Evolutionary conservation across 1,140 invertebrate genomes (phyloP), one percentile per base, ranked within the genome.

Genomic region (Solenopsis fugax): DNA sequence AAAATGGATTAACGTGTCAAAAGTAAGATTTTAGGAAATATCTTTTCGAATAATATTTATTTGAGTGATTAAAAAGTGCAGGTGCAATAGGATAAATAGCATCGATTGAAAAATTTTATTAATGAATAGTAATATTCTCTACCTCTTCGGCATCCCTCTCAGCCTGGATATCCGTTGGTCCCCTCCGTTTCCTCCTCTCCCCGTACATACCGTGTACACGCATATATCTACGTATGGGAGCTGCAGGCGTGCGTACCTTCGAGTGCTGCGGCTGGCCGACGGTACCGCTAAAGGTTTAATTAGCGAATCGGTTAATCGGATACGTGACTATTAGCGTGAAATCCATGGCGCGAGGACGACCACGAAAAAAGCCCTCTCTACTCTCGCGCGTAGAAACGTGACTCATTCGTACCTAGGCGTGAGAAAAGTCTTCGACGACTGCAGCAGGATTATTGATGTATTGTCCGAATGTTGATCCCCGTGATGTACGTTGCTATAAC

Each of bases 241-340:
- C 58, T 71, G 71, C 78, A 91, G 88, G 90, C 86, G 90, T 89
- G 88, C 89, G 90, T 89, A 85, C 69, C 78, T 87, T 73, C 73
- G 80, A 90, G 85, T 75, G 64, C 73, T 91, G 90, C 60, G 90
- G 90, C 87, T 91, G 85, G 69, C 88, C 90, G 88, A 91, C 78
- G 76, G 73, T 76, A 91, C 90, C 90, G 81, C 90, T 80, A 81
- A 91, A 91, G 89, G 90, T 91, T 91, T 91, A 91, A 91, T 91
- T 91, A 91, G 89, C 84, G 89, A 91, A 89, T 91, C 90, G 89
- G 90, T 91, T 91, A 91, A 91, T 91, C 88, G 75, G 90, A 91
- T 91, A 87, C 89, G 88, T 87, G 87, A 81, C 89, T 89, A 91
- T 91, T 91, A 91, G 78, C 77, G 89, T 78, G 87, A 89, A 89